A percentile compares a stretch with the other conserved stretches of the same genome.
These are phyloP conservation scores for Tichodroma muraria DNA, from an alignment of 2,113 vertebrate species.

Conservation along the genomic window DNA sequence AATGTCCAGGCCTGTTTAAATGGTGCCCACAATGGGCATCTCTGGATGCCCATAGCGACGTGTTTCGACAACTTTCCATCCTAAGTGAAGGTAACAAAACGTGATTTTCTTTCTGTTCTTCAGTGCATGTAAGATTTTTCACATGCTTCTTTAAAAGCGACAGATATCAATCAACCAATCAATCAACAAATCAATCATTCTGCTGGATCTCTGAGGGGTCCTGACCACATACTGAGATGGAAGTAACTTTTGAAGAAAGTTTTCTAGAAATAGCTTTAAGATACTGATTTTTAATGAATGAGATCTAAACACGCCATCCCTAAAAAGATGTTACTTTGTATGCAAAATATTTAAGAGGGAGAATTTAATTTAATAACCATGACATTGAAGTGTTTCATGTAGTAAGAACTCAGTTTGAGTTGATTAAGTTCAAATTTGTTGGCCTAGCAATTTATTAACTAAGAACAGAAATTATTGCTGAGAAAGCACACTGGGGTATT, in stretches of 20 bases:
- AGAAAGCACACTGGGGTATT: background rate
- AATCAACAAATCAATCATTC: background rate
- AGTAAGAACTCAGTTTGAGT: background rate
- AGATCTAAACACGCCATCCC: background rate
- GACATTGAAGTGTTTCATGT: background rate
- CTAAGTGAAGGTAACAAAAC: background rate
- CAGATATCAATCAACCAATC: background rate
- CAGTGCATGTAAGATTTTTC: background rate
- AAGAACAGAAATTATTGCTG: background rate
- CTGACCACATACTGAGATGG: background rate
- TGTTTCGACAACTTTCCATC: background rate
- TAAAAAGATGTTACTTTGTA: background rate
- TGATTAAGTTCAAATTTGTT: conserved; percentile 17
- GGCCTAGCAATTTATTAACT: conserved; percentile 3
- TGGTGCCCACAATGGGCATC: background rate
- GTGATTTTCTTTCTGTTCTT: background rate
- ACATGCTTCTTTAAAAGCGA: background rate
- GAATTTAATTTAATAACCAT: background rate
- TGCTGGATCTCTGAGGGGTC: background rate
- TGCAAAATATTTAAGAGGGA: background rate
- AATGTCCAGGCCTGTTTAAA: background rate
- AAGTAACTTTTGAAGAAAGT: background rate
- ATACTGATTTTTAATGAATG: background rate
- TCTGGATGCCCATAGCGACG: background rate
- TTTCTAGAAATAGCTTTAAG: background rate